Conservation (phyloP, 2,113 vertebrate genomes). For the Mus spicilegus region DNA sequence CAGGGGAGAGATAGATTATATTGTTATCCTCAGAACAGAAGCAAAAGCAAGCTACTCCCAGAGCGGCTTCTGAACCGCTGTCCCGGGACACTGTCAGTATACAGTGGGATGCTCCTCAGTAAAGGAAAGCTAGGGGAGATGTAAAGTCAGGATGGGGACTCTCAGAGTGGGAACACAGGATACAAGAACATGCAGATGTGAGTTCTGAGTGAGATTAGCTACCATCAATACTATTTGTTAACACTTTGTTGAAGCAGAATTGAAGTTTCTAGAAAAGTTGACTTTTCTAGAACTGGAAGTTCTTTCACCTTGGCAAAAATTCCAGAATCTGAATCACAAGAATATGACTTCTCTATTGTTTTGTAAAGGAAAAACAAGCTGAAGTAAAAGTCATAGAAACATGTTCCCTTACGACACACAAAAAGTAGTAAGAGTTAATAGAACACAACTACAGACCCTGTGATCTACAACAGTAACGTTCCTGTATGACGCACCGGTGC, state of each 20-base stretch:
- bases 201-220: neutral
- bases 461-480: neutral
- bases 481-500: neutral
- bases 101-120: neutral
- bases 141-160: neutral
- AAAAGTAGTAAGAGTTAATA: neutral
- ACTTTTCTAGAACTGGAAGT: neutral
- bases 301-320: conserved; percentile 4
- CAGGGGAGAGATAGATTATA: no score
- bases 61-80: neutral
- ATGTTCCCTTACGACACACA: neutral
- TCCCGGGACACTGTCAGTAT: neutral
- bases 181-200: neutral
- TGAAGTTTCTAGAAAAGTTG: neutral
- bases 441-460: neutral
- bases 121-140: neutral
- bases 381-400: neutral
- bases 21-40: neutral
- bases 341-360: neutral
- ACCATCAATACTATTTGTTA: neutral
- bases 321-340: neutral
- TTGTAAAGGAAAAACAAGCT: neutral
- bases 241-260: neutral
- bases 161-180: neutral
- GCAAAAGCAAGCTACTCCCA: neutral